These are phyloP conservation scores for Clarias fuscus DNA, from an alignment of 2,797 vertebrate genomes.

Conservation along the genomic window DNA sequence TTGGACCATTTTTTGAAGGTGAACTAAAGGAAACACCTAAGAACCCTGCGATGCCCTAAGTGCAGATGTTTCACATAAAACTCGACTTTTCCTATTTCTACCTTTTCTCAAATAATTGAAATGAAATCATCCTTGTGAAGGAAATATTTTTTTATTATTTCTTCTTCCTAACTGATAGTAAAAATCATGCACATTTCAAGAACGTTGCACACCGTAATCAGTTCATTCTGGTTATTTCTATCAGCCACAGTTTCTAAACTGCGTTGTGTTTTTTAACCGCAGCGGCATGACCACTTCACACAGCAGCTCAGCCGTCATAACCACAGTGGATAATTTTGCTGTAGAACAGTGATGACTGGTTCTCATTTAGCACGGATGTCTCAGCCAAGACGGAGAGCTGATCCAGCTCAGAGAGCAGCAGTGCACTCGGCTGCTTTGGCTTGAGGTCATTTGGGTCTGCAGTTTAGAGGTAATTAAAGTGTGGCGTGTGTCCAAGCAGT, in stretches of 20 bases:
- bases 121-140: not conserved
- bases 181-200: not conserved
- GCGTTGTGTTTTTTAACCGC: not conserved
- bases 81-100: not conserved
- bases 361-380: constrained; percentile 26
- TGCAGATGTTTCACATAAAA: not conserved
- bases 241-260: constrained; percentile 15
- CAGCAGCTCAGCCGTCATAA: constrained; percentile 13
- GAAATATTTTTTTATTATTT: not conserved
- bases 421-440: constrained; percentile 51
- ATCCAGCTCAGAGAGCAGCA: constrained; percentile 49
- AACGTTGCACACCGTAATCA: not conserved
- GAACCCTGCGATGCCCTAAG: not conserved
- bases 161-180: not conserved
- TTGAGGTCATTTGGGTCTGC: constrained; percentile 63
- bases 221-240: not conserved
- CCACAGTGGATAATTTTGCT: constrained; percentile 31
- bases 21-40: not conserved
- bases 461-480: constrained; percentile 59
- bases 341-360: constrained; percentile 22
- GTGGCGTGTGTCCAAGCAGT: constrained; percentile 53
- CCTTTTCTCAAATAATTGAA: not conserved
- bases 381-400: constrained; percentile 44
- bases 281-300: constrained; percentile 20
- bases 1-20: not conserved